These are phyloP conservation scores for Pyrocoelia pectoralis DNA, from an alignment of 2,888 invertebrate genomes.

Conservation along the genomic window DNA sequence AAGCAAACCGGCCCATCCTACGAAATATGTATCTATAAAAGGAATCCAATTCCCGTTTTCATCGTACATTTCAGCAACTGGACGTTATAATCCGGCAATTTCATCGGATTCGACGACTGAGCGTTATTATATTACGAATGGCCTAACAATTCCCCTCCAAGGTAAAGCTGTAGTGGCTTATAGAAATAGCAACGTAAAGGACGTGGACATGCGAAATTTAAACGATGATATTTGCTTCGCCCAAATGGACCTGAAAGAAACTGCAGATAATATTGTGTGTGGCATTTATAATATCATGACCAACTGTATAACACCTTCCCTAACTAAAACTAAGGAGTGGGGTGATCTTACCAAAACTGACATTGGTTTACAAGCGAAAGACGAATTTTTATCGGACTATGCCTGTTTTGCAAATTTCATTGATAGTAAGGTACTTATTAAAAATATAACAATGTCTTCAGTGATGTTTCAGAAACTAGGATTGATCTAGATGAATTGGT, in stretches of 20 bases:
- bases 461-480: slow-evolving; percentile 65
- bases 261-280: slow-evolving; percentile 49
- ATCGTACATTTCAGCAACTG: slow-evolving; percentile 64
- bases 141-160: slow-evolving; percentile 64
- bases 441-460: background rate
- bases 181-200: slow-evolving; percentile 66
- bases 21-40: slow-evolving; percentile 64
- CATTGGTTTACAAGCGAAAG: slow-evolving; percentile 59
- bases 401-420: slow-evolving; percentile 65
- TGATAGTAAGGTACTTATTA: slow-evolving; percentile 54
- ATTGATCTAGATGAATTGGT: slow-evolving; percentile 70
- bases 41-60: background rate
- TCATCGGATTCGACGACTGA: slow-evolving; percentile 57
- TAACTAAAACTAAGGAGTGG: slow-evolving; percentile 63
- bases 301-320: slow-evolving; percentile 58
- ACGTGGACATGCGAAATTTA: slow-evolving; percentile 72
- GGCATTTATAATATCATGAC: slow-evolving; percentile 49
- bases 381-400: slow-evolving; percentile 67
- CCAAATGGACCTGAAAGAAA: slow-evolving; percentile 48
- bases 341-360: slow-evolving; percentile 63
- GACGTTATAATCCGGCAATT: slow-evolving; percentile 63
- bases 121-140: slow-evolving; percentile 71
- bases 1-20: slow-evolving; percentile 73
- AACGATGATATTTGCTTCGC: slow-evolving; percentile 62
- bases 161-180: slow-evolving; percentile 76